Evolutionary conservation across 37 sponge, comb jelly and placozoan genomes (phyloP), one percentile per base, ranked within the genome.

Genomic region (Corticium candelabrum): DNA sequence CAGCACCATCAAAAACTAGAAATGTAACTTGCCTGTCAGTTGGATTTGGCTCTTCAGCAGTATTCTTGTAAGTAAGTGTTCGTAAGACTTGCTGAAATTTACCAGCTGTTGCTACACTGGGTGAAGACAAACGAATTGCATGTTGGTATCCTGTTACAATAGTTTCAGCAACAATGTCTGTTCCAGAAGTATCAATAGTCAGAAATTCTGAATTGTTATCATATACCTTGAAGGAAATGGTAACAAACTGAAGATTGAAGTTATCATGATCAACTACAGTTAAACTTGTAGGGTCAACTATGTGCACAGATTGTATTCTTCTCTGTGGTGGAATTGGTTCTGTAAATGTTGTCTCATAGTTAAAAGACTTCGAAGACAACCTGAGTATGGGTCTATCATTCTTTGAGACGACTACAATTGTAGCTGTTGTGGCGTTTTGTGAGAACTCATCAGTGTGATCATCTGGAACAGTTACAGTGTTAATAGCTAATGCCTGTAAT

Each of bases 391-490:
- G 89, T 21, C 37, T 33, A 41, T 88, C 86, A 71, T 87, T 88
- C 4, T 69, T 57, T 1, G 86, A 83, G 2, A 32, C 11, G 0
- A 94, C 85, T 21, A 31, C 38, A 0, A 90, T 86, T 37, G 74
- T 83, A 36, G 74, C 88, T 35, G 35, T 37, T 40, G 83, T 38
- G 34, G 85, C 82, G n/a, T 90, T 79, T 35, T 35, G 68, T 41
- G 88, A 85, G 87, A 90, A 94, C 0, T 89, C 75, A 38, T 90
- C 79, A 0, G 85, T 88, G 85, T 88, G 86, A 38, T 94, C 82
- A 68, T 88, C 91, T 1, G 94, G 90, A 2, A 30, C 15, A 35
- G 91, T 86, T 4, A 88, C 87, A 29, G 73, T 70, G 81, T 94
- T 86, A n/a, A 94, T 82, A 0, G 86, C 87, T 43, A 37, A 41